Percentiles rank a stretch among this genome's conserved stretches.
Evolutionary conservation across 2,113 vertebrate species (phyloP).

Genomic region (Gobio gobio): DNA sequence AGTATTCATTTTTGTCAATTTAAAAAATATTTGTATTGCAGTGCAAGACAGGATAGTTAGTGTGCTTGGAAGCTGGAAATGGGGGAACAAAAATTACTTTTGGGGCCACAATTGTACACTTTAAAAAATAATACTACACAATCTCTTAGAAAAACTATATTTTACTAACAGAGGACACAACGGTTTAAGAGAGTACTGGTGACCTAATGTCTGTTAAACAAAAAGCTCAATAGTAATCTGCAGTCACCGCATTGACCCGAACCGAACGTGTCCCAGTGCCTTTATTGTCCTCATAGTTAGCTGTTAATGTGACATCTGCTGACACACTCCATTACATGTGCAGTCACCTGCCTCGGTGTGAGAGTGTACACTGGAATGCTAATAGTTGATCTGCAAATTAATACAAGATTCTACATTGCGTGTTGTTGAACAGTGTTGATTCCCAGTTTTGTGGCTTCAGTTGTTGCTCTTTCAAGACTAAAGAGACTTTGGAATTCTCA

Average conservation of each 20-base stretch:
- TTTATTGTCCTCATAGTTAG: slow-evolving; percentile 16
- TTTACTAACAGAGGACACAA: neutral
- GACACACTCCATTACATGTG: slow-evolving; percentile 34
- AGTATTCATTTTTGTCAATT: neutral
- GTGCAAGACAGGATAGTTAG: too few species aligned
- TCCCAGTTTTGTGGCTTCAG: neutral
- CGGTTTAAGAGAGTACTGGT: neutral
- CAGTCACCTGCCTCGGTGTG: slow-evolving; percentile 8
- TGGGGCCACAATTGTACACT: neutral
- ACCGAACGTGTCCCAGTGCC: neutral
- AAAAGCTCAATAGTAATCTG: slow-evolving; percentile 15
- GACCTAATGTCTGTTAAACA: slow-evolving; percentile 26
- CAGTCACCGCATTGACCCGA: slow-evolving; percentile 10
- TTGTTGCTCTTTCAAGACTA: neutral
- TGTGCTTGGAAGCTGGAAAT: neutral
- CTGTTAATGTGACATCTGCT: slow-evolving; percentile 29
- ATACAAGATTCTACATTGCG: neutral
- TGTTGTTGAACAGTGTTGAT: neutral
- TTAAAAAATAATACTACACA: neutral
- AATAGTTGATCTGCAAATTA: slow-evolving; percentile 27
- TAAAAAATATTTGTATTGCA: neutral
- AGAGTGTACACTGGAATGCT: neutral
- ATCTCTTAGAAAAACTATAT: neutral
- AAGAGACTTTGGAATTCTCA: neutral
- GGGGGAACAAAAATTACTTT: neutral